Percentiles rank a stretch among this genome's conserved stretches.
These are phyloP conservation scores for Ochropacha duplaris DNA, from an alignment of 2,888 invertebrate genomes.

Conservation along the genomic window DNA sequence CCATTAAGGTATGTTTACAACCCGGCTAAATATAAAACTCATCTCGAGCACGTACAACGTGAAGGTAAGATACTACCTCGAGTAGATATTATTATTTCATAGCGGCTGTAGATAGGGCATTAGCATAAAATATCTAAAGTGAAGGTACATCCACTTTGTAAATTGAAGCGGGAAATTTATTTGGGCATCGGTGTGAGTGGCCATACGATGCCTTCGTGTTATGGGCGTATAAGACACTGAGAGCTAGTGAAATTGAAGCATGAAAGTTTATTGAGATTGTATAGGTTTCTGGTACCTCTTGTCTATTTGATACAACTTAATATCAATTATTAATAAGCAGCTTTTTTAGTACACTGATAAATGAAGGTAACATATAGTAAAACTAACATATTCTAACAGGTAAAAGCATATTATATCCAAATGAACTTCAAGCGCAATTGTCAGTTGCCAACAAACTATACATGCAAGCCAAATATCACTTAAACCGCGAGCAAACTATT, in stretches of 20 bases:
- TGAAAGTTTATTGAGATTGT: not conserved
- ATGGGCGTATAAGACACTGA: slow-evolving; percentile 19
- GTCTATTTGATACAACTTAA: not conserved
- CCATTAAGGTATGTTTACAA: slow-evolving; percentile 39
- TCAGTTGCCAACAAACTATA: not conserved
- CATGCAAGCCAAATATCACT: slow-evolving; percentile 35
- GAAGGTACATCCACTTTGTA: slow-evolving; percentile 39
- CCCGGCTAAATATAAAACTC: slow-evolving; percentile 32
- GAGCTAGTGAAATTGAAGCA: slow-evolving; percentile 2
- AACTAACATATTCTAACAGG: too few relatives aligned
- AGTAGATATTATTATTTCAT: slow-evolving; percentile 64
- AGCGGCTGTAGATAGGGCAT: slow-evolving; percentile 51
- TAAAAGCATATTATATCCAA: not conserved
- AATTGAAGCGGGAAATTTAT: slow-evolving; percentile 49
- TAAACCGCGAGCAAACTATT: slow-evolving; percentile 39
- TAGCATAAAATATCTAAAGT: slow-evolving; percentile 61
- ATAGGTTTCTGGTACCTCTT: not conserved
- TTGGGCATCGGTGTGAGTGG: slow-evolving; percentile 28
- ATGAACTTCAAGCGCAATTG: slow-evolving; percentile 9
- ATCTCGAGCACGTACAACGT: slow-evolving; percentile 27
- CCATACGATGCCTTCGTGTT: slow-evolving; percentile 25
- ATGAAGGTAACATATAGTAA: too few relatives aligned
- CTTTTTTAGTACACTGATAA: too few relatives aligned
- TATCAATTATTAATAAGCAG: too few relatives aligned
- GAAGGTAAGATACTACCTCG: slow-evolving; percentile 32